Evolutionary conservation across 2,113 vertebrate species (phyloP).

Genomic region (Erythrocebus patas): DNA sequence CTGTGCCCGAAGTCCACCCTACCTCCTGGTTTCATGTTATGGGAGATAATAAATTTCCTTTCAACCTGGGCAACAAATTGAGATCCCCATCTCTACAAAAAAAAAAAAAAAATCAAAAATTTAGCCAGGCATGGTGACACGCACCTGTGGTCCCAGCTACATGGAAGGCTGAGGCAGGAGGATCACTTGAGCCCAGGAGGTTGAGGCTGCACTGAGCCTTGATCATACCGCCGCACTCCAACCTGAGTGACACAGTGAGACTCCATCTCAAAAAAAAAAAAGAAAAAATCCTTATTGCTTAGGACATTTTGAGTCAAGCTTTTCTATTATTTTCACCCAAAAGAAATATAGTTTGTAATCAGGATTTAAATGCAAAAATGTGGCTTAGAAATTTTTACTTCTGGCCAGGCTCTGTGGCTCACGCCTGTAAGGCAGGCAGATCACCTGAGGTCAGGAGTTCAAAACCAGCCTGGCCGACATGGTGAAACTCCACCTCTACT

Average conservation of each 20-base stretch:
- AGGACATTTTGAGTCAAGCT: neutral
- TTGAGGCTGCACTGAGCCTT: too few species aligned
- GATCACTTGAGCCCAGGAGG: too few species aligned
- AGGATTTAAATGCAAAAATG: constrained; percentile 10
- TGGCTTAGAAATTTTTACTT: constrained; percentile 11
- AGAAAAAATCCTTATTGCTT: neutral
- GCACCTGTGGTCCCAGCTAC: too few species aligned
- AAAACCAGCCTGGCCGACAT: neutral
- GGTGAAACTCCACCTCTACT: neutral
- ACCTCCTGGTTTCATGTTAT: neutral
- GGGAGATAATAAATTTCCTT: neutral
- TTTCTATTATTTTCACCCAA: neutral
- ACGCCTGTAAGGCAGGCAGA: neutral
- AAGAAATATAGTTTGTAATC: neutral
- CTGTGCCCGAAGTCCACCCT: too few species aligned
- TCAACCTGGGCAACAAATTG: too few species aligned
- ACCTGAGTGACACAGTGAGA: too few species aligned
- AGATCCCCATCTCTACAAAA: too few species aligned
- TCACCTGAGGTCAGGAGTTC: neutral
- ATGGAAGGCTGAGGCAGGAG: too few species aligned
- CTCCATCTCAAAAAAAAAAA: too few species aligned
- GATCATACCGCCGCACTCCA: too few species aligned
- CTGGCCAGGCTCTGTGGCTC: neutral
- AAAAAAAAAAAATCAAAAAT: too few species aligned
- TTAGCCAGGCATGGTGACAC: too few species aligned